Evolutionary conservation across 2,113 vertebrate species (phyloP).

Genomic region (Microtus montanus): DNA sequence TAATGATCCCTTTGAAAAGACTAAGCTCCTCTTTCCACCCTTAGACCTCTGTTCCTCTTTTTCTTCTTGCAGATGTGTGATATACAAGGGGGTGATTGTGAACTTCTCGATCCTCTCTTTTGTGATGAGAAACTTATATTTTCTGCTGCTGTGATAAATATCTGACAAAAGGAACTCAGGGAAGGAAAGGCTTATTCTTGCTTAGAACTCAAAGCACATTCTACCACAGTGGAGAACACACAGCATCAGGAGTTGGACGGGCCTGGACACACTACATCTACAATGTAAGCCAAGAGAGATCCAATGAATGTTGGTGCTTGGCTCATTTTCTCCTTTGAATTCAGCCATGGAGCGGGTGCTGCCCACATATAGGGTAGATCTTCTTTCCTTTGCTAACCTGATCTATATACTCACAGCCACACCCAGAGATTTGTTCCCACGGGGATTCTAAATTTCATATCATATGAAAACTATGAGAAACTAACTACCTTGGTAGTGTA

Average conservation of each 20-base stretch:
- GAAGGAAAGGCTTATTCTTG: too few relatives aligned
- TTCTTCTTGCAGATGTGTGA: background rate
- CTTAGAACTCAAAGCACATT: too few relatives aligned
- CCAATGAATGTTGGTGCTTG: background rate
- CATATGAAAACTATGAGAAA: background rate
- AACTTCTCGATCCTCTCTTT: background rate
- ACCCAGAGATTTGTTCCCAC: background rate
- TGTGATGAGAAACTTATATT: background rate
- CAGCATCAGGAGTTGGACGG: background rate
- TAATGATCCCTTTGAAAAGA: background rate
- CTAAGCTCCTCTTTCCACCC: too few relatives aligned
- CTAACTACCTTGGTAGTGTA: background rate
- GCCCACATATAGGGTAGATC: background rate
- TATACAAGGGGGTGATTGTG: background rate
- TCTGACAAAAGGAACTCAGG: background rate
- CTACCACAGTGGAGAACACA: background rate
- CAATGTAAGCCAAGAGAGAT: background rate
- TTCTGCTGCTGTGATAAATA: too few relatives aligned
- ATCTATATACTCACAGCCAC: background rate
- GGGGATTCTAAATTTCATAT: too few relatives aligned
- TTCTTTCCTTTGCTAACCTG: background rate
- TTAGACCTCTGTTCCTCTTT: background rate
- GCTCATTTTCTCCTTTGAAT: background rate
- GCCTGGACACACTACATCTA: background rate
- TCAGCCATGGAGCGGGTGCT: background rate